A percentile compares a stretch with the other conserved stretches of the same genome.
Conservation (phyloP, 2,113 vertebrate genomes). For the Gallinago undulata region DNA sequence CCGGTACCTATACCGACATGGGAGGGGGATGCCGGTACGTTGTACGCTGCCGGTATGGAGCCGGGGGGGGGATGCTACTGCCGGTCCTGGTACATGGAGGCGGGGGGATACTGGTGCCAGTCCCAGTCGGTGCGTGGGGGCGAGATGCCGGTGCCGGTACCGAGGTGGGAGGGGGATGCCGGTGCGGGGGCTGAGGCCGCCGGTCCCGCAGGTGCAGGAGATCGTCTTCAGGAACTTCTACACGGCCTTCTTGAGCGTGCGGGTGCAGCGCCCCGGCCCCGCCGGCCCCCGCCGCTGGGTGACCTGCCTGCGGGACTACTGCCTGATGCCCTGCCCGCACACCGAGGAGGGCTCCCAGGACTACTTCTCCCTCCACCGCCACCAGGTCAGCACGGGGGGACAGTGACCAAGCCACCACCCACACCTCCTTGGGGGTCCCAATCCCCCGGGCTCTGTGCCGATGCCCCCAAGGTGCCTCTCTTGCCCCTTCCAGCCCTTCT, state of each 20-base stretch:
- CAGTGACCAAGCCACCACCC: fast-evolving
- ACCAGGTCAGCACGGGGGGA: conserved; percentile 73
- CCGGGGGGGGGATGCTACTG: not conserved
- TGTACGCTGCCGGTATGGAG: too few species aligned
- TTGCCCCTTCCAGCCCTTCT: not conserved
- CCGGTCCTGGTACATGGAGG: too few species aligned
- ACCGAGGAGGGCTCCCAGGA: conserved; percentile 89
- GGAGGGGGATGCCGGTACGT: too few species aligned
- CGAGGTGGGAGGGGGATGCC: not conserved
- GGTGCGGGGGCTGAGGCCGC: not conserved
- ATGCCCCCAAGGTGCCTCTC: not conserved
- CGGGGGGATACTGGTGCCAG: not conserved
- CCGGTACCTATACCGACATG: not conserved
- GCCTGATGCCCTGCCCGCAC: conserved; percentile 90
- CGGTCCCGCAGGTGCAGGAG: conserved; percentile 66
- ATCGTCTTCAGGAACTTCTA: conserved; percentile 93
- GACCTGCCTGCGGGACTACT: conserved; percentile 82
- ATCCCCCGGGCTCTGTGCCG: not conserved
- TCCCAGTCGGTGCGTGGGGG: too few species aligned
- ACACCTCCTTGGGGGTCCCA: fast-evolving
- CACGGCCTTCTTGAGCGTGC: conserved; percentile 87
- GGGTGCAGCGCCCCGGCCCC: conserved; percentile 74
- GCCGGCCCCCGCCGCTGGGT: conserved; percentile 73
- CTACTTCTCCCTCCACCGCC: conserved; percentile 83
- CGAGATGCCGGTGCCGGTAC: too few species aligned